These are phyloP conservation scores for Telmatochromis sp. DNA, from an alignment of 2,113 vertebrate species.

Conservation along the genomic window DNA sequence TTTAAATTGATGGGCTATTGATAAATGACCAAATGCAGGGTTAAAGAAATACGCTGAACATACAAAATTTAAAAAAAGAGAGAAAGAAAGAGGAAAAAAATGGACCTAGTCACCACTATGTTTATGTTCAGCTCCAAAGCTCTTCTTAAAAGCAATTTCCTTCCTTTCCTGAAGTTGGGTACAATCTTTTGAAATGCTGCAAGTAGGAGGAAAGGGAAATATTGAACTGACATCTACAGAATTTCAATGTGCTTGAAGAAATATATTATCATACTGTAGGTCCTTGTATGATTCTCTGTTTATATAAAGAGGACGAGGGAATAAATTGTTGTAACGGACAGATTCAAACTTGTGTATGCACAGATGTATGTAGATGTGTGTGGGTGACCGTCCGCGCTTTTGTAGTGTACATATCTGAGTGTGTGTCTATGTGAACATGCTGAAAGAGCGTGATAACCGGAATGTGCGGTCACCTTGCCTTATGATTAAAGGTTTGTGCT, in stretches of 20 bases:
- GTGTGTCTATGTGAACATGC: constrained; percentile 6
- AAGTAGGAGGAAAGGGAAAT: constrained; percentile 20
- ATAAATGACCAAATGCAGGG: neutral
- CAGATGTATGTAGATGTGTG: neutral
- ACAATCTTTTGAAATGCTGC: constrained; percentile 38
- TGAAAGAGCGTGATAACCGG: constrained; percentile 52
- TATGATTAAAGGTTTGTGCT: constrained; percentile 55
- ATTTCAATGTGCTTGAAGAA: constrained; percentile 33
- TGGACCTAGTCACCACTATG: neutral
- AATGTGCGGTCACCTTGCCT: constrained; percentile 63
- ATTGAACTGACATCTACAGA: constrained; percentile 14
- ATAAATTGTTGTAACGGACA: neutral
- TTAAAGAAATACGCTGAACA: neutral
- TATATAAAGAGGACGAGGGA: neutral
- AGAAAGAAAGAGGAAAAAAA: neutral
- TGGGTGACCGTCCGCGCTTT: neutral
- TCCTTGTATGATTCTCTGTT: neutral
- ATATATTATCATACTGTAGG: constrained; percentile 4
- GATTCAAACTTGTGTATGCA: neutral
- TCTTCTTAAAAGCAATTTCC: constrained; percentile 45
- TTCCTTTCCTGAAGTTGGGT: constrained; percentile 6
- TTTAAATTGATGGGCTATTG: neutral
- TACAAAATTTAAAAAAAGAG: neutral
- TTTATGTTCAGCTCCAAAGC: constrained; percentile 27
- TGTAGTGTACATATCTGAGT: neutral